A percentile compares a stretch with the other conserved stretches of the same genome.
Evolutionary conservation across 2,888 invertebrate genomes (phyloP).

Genomic region (Melanophora roralis): DNA sequence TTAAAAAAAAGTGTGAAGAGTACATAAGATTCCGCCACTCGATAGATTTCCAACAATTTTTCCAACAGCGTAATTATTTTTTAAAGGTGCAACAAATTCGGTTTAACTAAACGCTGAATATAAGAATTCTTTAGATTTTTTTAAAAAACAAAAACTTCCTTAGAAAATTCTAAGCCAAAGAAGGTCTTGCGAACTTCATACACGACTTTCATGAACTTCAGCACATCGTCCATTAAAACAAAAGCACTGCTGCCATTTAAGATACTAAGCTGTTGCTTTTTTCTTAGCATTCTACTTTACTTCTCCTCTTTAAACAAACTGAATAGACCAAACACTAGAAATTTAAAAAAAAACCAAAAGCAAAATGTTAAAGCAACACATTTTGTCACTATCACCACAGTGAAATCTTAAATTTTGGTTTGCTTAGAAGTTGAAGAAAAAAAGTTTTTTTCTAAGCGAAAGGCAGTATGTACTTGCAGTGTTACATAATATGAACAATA

Average conservation of each 20-base stretch:
- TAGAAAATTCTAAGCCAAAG: constrained; percentile 26
- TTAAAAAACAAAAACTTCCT: constrained; percentile 2
- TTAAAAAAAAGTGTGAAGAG: too few species aligned
- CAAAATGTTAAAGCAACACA: constrained; percentile 53
- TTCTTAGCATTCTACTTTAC: background rate
- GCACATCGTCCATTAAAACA: constrained; percentile 31
- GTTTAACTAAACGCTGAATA: too few species aligned
- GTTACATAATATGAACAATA: constrained; percentile 50
- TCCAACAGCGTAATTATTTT: too few species aligned
- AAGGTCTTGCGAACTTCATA: constrained; percentile 59
- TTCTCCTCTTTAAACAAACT: background rate
- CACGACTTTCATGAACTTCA: constrained; percentile 63
- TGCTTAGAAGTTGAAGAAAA: constrained; percentile 20
- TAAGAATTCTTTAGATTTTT: background rate
- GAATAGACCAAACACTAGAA: background rate
- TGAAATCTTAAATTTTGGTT: constrained; percentile 53
- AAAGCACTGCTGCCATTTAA: constrained; percentile 15
- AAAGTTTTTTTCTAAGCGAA: constrained; percentile 14
- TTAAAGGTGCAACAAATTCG: too few species aligned
- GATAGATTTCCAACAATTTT: too few species aligned
- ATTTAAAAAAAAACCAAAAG: background rate
- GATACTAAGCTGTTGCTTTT: constrained; percentile 28
- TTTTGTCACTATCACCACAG: constrained; percentile 58
- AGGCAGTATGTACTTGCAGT: background rate
- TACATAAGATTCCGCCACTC: too few species aligned